Conservation (phyloP, 2,888 invertebrate species). For the Dendrolimus houi region DNA sequence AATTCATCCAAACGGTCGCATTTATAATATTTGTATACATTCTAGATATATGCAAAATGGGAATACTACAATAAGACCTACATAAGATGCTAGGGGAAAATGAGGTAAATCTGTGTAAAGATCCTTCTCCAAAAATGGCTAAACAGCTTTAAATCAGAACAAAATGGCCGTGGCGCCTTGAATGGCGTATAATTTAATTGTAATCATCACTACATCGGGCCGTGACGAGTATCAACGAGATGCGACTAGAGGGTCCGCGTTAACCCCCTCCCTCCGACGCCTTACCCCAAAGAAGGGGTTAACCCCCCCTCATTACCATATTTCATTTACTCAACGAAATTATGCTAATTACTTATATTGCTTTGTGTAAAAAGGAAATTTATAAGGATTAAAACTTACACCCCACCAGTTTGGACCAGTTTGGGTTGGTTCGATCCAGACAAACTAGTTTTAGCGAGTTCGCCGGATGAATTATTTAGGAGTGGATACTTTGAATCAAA, state of each 20-base stretch:
- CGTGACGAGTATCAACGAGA: constrained; percentile 69
- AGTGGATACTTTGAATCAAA: constrained; percentile 54
- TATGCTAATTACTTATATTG: constrained; percentile 78
- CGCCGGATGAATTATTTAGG: constrained; percentile 57
- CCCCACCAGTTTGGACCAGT: constrained; percentile 39
- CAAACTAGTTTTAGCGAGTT: constrained; percentile 38
- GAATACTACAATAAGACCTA: too few species aligned
- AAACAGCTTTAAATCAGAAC: constrained; percentile 56
- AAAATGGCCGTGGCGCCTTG: constrained; percentile 53
- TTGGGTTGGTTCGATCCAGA: constrained; percentile 39
- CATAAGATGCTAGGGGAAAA: too few species aligned
- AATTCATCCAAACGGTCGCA: too few species aligned
- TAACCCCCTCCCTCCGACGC: constrained; percentile 36
- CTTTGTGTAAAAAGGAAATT: constrained; percentile 78
- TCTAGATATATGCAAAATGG: too few species aligned
- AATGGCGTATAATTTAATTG: constrained; percentile 70
- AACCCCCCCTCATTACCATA: constrained; percentile 73
- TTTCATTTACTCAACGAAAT: constrained; percentile 77
- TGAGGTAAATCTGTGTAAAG: too few species aligned
- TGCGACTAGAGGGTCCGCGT: constrained; percentile 63
- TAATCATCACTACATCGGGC: constrained; percentile 73
- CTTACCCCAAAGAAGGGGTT: constrained; percentile 58
- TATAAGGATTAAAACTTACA: constrained; percentile 74
- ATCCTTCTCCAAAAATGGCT: constrained; percentile 5
- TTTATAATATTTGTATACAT: too few species aligned